Conservation (phyloP, 2,888 invertebrate species). For the Caenorhabditis sinica region DNA sequence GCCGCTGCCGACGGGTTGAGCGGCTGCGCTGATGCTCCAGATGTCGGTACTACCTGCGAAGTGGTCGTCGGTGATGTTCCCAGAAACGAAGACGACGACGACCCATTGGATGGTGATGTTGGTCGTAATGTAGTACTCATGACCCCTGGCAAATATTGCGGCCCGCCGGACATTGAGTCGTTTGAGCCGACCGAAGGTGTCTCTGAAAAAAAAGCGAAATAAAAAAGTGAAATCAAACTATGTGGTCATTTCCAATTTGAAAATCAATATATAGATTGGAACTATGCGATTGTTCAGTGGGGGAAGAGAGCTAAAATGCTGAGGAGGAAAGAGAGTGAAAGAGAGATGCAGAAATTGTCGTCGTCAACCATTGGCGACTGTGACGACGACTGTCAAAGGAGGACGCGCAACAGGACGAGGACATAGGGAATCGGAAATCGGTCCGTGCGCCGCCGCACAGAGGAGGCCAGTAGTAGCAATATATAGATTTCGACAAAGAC, state of each 20-base stretch:
- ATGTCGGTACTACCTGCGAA: slow-evolving; percentile 42
- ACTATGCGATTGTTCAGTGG: slow-evolving; percentile 4
- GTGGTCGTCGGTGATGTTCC: slow-evolving; percentile 31
- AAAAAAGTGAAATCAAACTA: no score
- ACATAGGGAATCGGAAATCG: slow-evolving; percentile 32
- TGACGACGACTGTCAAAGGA: slow-evolving; percentile 21
- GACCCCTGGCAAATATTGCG: slow-evolving; percentile 63
- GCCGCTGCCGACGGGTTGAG: slow-evolving; percentile 46
- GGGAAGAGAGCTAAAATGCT: slow-evolving; percentile 5
- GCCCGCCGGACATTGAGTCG: slow-evolving; percentile 70
- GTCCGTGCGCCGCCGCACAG: slow-evolving; percentile 30
- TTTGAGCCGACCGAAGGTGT: slow-evolving; percentile 60
- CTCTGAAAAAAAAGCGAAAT: slow-evolving; percentile 65
- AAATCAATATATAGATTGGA: slow-evolving; percentile 39
- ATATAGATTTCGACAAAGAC: slow-evolving; percentile 11
- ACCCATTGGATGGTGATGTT: slow-evolving; percentile 31
- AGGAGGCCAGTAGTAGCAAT: slow-evolving; percentile 3
- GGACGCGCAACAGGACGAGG: slow-evolving; percentile 38
- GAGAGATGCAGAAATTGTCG: slow-evolving; percentile 6
- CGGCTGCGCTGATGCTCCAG: slow-evolving; percentile 45
- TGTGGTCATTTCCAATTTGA: slow-evolving; percentile 36
- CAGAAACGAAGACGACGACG: slow-evolving; percentile 31
- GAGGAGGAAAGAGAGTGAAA: slow-evolving; percentile 8
- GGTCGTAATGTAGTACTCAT: slow-evolving; percentile 52
- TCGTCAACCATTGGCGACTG: slow-evolving; percentile 24